Conservation (phyloP, 2,113 vertebrate genomes). For the Osmerus eperlanus region DNA sequence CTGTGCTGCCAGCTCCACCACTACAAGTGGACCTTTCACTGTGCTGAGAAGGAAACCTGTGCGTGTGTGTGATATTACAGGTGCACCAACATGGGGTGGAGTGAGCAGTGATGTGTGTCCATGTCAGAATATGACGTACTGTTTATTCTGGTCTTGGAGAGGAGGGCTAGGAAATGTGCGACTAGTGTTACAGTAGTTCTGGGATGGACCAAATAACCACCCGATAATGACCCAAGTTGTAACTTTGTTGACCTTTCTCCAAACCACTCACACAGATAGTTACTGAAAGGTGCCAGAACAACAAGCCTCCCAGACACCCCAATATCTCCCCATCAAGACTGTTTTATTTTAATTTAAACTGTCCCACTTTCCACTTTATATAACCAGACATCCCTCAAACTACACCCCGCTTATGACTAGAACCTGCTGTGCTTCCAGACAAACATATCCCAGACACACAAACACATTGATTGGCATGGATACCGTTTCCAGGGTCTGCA, state of each 20-base stretch:
- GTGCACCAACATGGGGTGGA: not conserved
- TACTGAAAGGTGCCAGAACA: no score
- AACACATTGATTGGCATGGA: conserved; percentile 15
- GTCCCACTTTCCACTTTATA: conserved; percentile 60
- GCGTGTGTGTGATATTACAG: not conserved
- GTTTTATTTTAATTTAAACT: no score
- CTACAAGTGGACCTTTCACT: not conserved
- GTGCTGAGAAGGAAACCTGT: not conserved
- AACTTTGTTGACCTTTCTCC: no score
- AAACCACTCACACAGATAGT: no score
- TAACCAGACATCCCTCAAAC: conserved; percentile 54
- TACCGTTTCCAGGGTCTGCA: conserved; percentile 28
- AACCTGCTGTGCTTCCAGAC: conserved; percentile 33
- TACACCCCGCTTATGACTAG: conserved; percentile 49
- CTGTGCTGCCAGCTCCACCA: not conserved
- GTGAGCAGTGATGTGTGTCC: not conserved
- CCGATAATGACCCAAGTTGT: no score
- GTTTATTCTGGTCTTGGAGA: not conserved
- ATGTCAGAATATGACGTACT: not conserved
- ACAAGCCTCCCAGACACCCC: no score
- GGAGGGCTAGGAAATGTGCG: not conserved
- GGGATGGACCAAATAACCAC: not conserved
- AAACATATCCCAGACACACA: conserved; percentile 34
- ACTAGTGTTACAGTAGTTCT: no score
- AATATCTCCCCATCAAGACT: conserved; percentile 33